Base-by-base conservation (phyloP, 2,797 vertebrate genomes). In the Sebastes nivosus region DNA sequence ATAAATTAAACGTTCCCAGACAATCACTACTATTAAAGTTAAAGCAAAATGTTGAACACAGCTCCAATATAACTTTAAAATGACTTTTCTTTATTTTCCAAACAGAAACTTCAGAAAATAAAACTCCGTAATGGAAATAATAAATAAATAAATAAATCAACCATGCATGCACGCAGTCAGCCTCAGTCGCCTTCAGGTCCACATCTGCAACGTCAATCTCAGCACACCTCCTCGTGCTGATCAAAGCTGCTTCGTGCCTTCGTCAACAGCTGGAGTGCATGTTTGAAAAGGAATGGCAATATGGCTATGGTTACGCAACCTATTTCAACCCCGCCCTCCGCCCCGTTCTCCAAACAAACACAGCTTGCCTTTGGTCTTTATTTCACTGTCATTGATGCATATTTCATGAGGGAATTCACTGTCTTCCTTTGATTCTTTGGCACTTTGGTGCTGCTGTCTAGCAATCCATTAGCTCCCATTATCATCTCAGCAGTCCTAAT, bases 321-420 rank as follows among this genome's bases (percentile, higher is more conserved):
- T 30, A 75, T 84, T 87, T 78, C 76, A 79, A 81, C 42, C 60
- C 60, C 86, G 54, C 80, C 74, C 79, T 67, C 58, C 75, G 57
- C 54, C 66, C 34, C 27, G 0, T 59, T 86, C 87, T 85, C 77
- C 82, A 84, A 86, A 91, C 87, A 88, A 90, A 92, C 80, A 77
- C 80, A 66, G 77, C 85, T 83, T 88, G 81, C 87, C 87, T 92
- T 92, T 92, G 83, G 92, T 93, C 84, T 93, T 83, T 59, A 75
- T 84, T 88, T 91, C 77, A 34, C 69, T 87, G 85, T 87, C 84
- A 89, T 58, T 82, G 84, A 93, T 92, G 83, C 84, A 93, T 93
- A 88, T 94, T 94, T 93, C 82, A 94, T 91, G 29, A 83, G 83
- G 69, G 87, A 89, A 77, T 91, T 92, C 83, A 83, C 69, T 34